Evolutionary conservation across 2,888 invertebrate genomes (phyloP).

Genomic region (Octodonta nipae): DNA sequence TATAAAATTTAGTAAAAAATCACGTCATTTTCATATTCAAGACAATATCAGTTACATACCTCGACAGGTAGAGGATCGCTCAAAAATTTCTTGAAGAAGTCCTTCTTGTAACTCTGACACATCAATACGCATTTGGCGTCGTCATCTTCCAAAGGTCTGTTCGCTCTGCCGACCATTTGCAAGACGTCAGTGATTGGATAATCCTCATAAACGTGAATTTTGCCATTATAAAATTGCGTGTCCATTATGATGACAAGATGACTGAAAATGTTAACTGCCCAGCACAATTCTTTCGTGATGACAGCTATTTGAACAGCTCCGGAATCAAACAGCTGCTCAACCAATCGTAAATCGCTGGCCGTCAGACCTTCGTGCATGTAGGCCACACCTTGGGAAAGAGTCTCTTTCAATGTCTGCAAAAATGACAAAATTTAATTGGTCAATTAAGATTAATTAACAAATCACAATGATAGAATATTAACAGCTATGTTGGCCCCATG

Average conservation of each 20-base stretch:
- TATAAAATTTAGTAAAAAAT: no score
- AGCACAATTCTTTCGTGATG: constrained; percentile 81
- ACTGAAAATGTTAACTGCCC: constrained; percentile 79
- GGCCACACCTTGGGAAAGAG: constrained; percentile 86
- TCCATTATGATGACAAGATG: constrained; percentile 96
- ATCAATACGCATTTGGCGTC: constrained; percentile 91
- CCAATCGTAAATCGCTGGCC: constrained; percentile 70
- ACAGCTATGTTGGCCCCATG: no score
- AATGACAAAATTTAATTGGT: constrained; percentile 4
- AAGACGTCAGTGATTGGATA: constrained; percentile 94
- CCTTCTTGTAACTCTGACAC: constrained; percentile 95
- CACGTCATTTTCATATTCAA: no score
- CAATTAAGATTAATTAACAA: no score
- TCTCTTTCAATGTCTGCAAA: constrained; percentile 69
- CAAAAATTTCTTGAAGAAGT: constrained; percentile 95
- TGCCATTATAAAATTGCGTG: constrained; percentile 82
- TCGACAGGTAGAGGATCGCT: constrained; percentile 94
- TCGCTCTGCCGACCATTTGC: constrained; percentile 95
- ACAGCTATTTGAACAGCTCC: constrained; percentile 90
- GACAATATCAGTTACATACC: no score
- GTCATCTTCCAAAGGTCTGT: constrained; percentile 80
- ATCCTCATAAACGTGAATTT: constrained; percentile 80
- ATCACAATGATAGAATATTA: no score
- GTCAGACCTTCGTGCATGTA: constrained; percentile 93
- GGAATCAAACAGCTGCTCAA: constrained; percentile 84